Percentiles rank a stretch among this genome's conserved stretches.
Evolutionary conservation across 2,888 invertebrate species (phyloP).

Genomic region (Tuta absoluta): DNA sequence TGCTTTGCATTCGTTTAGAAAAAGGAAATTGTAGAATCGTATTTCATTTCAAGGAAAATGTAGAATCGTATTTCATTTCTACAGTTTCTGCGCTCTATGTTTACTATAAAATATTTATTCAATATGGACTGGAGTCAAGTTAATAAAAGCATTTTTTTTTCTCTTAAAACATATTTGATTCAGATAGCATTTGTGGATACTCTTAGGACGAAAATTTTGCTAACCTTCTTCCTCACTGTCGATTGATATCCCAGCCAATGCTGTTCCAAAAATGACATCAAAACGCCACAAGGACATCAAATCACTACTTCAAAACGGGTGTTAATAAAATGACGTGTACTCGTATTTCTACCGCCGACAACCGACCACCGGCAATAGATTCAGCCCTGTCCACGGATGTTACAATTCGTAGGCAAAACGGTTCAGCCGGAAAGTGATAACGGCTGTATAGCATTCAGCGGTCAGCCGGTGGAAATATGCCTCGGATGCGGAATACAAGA

Average conservation of each 20-base stretch:
- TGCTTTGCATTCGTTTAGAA: constrained; percentile 12
- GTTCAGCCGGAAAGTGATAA: constrained; percentile 32
- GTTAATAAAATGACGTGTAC: background rate
- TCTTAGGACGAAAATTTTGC: no score
- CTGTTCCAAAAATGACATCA: background rate
- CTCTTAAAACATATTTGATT: no score
- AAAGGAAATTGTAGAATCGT: constrained; percentile 20
- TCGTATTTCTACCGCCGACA: constrained; percentile 9
- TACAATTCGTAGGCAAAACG: constrained; percentile 30
- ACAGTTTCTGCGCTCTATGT: background rate
- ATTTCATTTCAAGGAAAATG: background rate
- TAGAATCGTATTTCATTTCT: background rate
- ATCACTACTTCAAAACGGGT: background rate
- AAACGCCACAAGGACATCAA: background rate
- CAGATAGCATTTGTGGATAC: no score
- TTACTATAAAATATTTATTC: background rate
- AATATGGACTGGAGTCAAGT: background rate
- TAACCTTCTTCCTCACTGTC: no score
- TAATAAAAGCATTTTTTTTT: background rate
- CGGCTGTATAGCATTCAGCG: constrained; percentile 20
- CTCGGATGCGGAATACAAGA: constrained; percentile 1
- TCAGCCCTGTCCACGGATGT: constrained; percentile 30
- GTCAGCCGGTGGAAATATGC: constrained; percentile 18
- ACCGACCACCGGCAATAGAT: constrained; percentile 37
- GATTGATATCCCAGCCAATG: no score